Percentiles rank a stretch among this genome's conserved stretches.
phyloP scores from a whole-genome alignment of 2,113 vertebrate genomes.

The Clinocottus analis region DNA sequence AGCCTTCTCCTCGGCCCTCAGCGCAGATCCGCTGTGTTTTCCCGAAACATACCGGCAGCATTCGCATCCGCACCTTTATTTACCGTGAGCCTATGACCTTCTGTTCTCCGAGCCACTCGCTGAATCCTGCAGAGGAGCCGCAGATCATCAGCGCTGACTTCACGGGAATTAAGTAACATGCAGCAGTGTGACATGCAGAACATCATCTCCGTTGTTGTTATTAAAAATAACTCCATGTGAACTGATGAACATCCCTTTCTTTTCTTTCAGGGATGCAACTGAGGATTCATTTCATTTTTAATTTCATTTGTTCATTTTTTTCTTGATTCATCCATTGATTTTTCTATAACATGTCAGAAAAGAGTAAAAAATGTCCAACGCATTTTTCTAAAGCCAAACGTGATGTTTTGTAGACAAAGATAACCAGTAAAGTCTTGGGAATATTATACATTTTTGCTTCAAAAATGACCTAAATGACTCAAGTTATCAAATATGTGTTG shows the following conservation, averaged over 20 bases:
- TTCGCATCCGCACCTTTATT: slow-evolving; percentile 2
- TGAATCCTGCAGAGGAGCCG: background rate
- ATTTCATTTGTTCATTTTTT: background rate
- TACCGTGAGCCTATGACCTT: slow-evolving; percentile 11
- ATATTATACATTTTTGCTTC: background rate
- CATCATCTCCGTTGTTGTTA: too few species aligned
- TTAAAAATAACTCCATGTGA: background rate
- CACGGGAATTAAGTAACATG: background rate
- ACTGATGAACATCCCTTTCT: background rate
- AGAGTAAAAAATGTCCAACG: background rate
- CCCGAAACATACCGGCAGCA: slow-evolving; percentile 5
- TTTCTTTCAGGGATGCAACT: background rate
- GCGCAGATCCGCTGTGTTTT: background rate
- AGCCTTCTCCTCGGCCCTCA: slow-evolving; percentile 10
- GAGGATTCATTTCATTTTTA: background rate
- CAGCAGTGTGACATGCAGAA: too few species aligned
- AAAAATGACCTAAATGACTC: background rate
- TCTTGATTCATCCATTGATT: background rate
- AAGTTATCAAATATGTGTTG: background rate
- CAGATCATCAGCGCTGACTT: background rate
- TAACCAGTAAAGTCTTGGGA: background rate
- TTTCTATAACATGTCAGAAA: background rate
- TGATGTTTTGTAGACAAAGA: background rate
- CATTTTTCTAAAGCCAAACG: background rate
- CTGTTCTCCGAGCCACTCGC: background rate